phyloP scores from a whole-genome alignment of 2,888 invertebrate species.

The Plutella xylostella region DNA sequence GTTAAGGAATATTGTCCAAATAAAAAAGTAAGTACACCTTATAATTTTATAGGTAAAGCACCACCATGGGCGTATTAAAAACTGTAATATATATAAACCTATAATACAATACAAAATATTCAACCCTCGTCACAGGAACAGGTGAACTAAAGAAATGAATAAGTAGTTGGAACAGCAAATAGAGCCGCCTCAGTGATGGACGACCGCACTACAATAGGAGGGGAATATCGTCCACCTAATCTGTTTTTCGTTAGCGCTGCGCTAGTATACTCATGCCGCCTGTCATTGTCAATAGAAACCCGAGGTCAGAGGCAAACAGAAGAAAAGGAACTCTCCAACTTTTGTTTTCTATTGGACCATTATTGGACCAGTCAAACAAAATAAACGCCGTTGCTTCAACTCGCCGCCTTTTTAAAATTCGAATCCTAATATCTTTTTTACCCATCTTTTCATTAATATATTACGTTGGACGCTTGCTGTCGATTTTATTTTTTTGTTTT shows the following conservation, averaged over 20 bases:
- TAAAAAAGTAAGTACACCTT: too few species aligned
- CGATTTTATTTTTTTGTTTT: slow-evolving; percentile 47
- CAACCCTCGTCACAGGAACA: slow-evolving; percentile 47
- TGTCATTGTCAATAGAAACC: slow-evolving; percentile 65
- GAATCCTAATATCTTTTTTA: slow-evolving; percentile 47
- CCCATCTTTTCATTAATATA: slow-evolving; percentile 66
- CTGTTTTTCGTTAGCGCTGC: slow-evolving; percentile 61
- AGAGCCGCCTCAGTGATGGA: slow-evolving; percentile 33
- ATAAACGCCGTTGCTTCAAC: slow-evolving; percentile 58
- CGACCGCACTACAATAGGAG: slow-evolving; percentile 35
- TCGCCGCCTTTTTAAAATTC: slow-evolving; percentile 59
- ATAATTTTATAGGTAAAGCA: too few species aligned
- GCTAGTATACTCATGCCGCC: slow-evolving; percentile 68
- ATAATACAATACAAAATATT: slow-evolving; percentile 12
- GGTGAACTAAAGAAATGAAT: slow-evolving; percentile 45
- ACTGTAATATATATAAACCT: too few species aligned
- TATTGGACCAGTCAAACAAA: slow-evolving; percentile 59
- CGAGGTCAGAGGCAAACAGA: slow-evolving; percentile 66
- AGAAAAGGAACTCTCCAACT: slow-evolving; percentile 52
- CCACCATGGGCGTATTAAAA: too few species aligned
- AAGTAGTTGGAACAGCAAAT: slow-evolving; percentile 41
- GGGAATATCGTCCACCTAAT: slow-evolving; percentile 61
- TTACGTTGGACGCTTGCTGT: slow-evolving; percentile 53
- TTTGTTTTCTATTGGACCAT: slow-evolving; percentile 60
- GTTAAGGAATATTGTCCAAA: too few species aligned